These are phyloP conservation scores for Phodopus roborovskii DNA, from an alignment of 2,113 vertebrate species.

Conservation along the genomic window DNA sequence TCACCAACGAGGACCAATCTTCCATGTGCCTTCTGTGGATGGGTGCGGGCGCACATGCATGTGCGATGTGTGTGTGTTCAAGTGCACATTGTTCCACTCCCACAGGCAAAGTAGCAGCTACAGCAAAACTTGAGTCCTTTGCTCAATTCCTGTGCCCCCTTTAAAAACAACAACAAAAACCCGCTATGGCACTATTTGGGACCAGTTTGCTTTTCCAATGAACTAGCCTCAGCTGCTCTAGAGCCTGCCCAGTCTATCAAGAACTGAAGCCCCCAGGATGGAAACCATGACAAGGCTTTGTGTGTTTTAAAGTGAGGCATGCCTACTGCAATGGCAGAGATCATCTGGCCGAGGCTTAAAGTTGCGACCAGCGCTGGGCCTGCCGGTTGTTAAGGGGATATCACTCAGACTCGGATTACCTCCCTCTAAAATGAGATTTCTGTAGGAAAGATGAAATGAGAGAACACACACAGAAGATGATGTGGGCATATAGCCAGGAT, in stretches of 20 bases:
- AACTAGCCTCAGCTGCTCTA: not conserved
- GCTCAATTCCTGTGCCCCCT: not conserved
- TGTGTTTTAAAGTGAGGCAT: not conserved
- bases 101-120: not conserved
- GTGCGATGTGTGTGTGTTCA: no score
- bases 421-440: not conserved
- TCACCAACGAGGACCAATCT: not conserved
- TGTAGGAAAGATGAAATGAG: not conserved
- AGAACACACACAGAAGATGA: not conserved
- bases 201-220: not conserved
- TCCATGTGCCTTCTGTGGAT: not conserved
- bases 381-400: not conserved
- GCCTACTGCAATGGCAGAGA: not conserved
- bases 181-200: not conserved
- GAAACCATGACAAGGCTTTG: not conserved
- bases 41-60: not conserved
- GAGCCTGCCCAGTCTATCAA: not conserved
- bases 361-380: not conserved
- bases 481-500: not conserved
- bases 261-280: not conserved
- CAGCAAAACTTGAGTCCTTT: not conserved
- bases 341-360: not conserved
- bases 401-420: not conserved
- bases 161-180: not conserved
- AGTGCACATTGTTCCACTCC: not conserved